Conservation (phyloP, 2,113 vertebrate genomes). For the Podarcis muralis region DNA sequence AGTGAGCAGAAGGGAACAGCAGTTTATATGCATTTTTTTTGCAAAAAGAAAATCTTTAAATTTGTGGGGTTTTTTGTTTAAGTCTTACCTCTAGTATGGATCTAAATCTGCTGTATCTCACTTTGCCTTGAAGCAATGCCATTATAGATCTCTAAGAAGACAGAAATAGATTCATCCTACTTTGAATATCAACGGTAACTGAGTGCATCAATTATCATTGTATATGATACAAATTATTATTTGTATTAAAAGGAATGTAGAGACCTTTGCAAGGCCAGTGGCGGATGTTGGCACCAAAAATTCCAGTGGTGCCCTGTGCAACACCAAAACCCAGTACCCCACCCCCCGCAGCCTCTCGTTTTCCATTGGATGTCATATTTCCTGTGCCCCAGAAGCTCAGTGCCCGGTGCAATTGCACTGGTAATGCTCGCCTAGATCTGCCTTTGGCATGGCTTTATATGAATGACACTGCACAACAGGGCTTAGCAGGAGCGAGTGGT, state of each 20-base stretch:
- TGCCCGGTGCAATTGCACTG: too few relatives aligned
- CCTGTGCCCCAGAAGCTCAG: too few relatives aligned
- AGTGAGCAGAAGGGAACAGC: conserved; percentile 14
- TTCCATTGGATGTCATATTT: too few relatives aligned
- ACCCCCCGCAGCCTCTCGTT: too few relatives aligned
- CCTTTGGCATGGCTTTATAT: background rate
- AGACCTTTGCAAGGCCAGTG: background rate
- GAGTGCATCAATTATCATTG: background rate
- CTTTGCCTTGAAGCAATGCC: conserved; percentile 81
- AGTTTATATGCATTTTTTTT: background rate
- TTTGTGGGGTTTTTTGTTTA: conserved; percentile 4
- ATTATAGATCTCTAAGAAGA: conserved; percentile 85
- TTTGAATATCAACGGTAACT: background rate
- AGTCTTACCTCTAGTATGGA: conserved; percentile 83
- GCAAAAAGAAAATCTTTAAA: background rate
- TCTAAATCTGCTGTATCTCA: conserved; percentile 82
- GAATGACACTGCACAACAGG: too few relatives aligned
- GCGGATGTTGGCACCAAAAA: too few relatives aligned
- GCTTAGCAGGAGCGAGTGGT: too few relatives aligned
- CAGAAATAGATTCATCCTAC: conserved; percentile 29
- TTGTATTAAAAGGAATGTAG: background rate
- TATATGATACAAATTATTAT: background rate
- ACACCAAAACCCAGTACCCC: too few relatives aligned
- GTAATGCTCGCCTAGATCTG: too few relatives aligned
- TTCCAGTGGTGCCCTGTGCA: too few relatives aligned